Base-by-base conservation (phyloP, 2,888 invertebrate species). In the Dascillus cervinus region DNA sequence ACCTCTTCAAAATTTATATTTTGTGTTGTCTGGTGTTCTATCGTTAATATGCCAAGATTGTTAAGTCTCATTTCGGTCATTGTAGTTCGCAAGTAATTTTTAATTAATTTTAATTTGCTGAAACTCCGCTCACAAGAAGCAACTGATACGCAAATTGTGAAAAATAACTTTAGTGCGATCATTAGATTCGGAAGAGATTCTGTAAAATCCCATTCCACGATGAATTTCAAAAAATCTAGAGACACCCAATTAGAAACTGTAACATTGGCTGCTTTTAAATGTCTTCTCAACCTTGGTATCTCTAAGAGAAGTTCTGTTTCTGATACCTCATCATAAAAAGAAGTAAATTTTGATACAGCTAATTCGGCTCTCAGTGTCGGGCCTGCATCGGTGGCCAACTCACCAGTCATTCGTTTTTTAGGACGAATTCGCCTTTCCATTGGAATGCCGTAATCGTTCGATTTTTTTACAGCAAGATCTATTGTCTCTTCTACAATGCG, bases 191-290 rank as follows among this genome's bases (percentile, higher is more conserved):
- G 27, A 25, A 36, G 19, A 31, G 37, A 34, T 39, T 34, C 26
- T 35, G 27, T 38, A 13, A 32, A 29, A 22, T 38, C 13, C 37
- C 37, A 36, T 39, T 39, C 37, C 14, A 37, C 27, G 11, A 39
- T 36, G 29, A 39, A 36, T 36, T 36, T 39, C 27, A 36, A 36
- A 38, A 36, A 21, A 23, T 38, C 27, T 21, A 37, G 29, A 13
- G 34, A 9, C 20, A 25, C 28, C 37, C 21, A 36, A 20, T 29
- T 11, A 38, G 22, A 38, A 12, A 21, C 28, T 29, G 34, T 28
- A 39, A 37, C 11, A 20, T 37, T 12, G 9, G 15, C 35, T 26
- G 27, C 21, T 29, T 20, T 30, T 5, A 30, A 22, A 13, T 30
- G 25, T 22, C 31, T 30, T 13, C 25, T 30, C 31, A 30, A 22